These are phyloP conservation scores for Limnephilus marmoratus DNA, from an alignment of 2,888 invertebrate species.

Conservation along the genomic window DNA sequence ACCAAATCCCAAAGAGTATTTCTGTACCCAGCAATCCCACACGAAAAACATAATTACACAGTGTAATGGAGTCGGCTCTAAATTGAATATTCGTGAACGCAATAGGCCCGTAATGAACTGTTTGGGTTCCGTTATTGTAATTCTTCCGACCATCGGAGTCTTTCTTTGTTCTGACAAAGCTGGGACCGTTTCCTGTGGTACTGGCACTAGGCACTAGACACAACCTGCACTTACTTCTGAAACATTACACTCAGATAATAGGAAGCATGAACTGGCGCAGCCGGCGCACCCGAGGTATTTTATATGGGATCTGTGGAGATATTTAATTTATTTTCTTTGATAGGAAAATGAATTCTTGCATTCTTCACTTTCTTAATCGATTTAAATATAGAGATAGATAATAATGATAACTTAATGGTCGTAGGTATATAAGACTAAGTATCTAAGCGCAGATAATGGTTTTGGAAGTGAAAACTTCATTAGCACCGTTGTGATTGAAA, in stretches of 20 bases:
- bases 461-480: no score
- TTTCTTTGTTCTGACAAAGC: constrained; percentile 30
- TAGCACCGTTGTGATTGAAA: no score
- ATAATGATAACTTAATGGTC: background rate
- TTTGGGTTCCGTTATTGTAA: constrained; percentile 8
- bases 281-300: background rate
- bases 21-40: background rate
- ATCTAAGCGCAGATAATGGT: no score
- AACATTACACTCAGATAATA: no score
- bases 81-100: constrained; percentile 25
- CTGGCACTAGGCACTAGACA: background rate
- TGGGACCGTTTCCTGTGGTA: constrained; percentile 5
- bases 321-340: background rate
- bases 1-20: background rate
- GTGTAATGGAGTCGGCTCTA: constrained; percentile 5
- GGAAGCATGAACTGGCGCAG: background rate
- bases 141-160: constrained; percentile 6
- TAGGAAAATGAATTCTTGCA: background rate
- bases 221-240: background rate
- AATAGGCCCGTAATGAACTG: constrained; percentile 24
- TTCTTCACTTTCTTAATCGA: background rate
- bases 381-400: background rate
- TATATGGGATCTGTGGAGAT: background rate
- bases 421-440: no score
- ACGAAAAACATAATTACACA: background rate